Evolutionary conservation across 2,888 invertebrate species (phyloP).

Genomic region (Tolmerus cingulatus): DNA sequence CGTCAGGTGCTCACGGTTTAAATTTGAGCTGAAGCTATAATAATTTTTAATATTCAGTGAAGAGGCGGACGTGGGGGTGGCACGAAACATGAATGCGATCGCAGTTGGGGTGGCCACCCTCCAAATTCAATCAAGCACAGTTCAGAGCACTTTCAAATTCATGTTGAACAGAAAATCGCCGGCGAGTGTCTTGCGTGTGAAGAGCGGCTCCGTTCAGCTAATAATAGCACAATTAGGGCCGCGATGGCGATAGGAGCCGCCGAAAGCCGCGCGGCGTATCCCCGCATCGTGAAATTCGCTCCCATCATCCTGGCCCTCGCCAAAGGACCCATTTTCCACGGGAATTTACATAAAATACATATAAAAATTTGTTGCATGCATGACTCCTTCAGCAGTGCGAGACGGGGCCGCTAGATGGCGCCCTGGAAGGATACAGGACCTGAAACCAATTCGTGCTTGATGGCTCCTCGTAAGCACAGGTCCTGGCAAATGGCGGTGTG

Average conservation of each 20-base stretch:
- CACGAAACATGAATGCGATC: background rate
- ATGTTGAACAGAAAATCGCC: background rate
- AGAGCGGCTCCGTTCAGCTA: slow-evolving; percentile 9
- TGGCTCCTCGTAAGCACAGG: background rate
- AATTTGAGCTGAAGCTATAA: background rate
- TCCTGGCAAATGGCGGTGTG: slow-evolving; percentile 2
- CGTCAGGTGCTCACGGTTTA: background rate
- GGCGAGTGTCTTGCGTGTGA: slow-evolving; percentile 27
- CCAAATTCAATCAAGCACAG: slow-evolving; percentile 10
- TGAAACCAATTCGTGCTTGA: slow-evolving; percentile 32
- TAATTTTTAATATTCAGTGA: slow-evolving; percentile 10
- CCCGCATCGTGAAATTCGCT: background rate
- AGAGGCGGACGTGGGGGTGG: background rate
- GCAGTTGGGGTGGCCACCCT: background rate
- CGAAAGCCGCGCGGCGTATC: background rate
- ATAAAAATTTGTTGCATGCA: slow-evolving; percentile 40
- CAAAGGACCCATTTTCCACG: slow-evolving; percentile 1
- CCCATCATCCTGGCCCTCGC: background rate
- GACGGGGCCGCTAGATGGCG: background rate
- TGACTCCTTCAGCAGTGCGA: background rate
- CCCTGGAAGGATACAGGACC: background rate
- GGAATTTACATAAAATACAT: slow-evolving; percentile 26
- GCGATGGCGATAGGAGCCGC: background rate
- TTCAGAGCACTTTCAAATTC: background rate
- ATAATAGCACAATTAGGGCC: slow-evolving; percentile 37